Conservation (phyloP, 2,113 vertebrate genomes). For the Cynocephalus volans region DNA sequence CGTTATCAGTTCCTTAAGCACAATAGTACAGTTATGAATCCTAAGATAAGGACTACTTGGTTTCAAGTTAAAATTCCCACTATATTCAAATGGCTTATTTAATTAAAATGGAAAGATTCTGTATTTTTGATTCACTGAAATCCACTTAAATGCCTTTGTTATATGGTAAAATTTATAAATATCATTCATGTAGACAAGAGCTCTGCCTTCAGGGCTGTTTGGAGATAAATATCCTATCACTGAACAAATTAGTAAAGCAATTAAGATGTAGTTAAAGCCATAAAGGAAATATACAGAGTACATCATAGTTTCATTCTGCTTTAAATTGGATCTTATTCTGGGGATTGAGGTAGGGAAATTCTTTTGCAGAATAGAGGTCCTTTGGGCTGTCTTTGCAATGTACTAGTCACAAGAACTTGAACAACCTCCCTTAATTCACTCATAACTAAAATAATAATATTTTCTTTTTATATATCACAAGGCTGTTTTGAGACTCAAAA, state of each 20-base stretch:
- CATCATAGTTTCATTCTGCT: background rate
- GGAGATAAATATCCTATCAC: background rate
- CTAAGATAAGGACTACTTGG: background rate
- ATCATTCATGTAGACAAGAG: background rate
- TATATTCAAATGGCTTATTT: background rate
- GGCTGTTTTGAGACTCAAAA: background rate
- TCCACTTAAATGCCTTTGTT: background rate
- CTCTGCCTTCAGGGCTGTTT: background rate
- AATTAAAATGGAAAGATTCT: background rate
- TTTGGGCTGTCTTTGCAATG: background rate
- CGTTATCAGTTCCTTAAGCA: background rate
- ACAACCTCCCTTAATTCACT: background rate
- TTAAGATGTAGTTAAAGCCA: background rate
- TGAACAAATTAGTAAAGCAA: conserved; percentile 27
- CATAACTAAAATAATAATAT: background rate
- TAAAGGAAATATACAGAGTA: background rate
- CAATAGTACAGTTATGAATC: background rate
- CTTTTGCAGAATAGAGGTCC: background rate
- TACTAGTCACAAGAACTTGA: background rate
- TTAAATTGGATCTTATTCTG: background rate
- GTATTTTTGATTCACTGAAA: background rate
- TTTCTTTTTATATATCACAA: background rate
- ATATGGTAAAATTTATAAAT: background rate
- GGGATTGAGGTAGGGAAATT: background rate
- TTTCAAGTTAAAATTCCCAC: background rate